Percentiles rank a stretch among this genome's conserved stretches.
phyloP scores from a whole-genome alignment of 2,113 vertebrate genomes.

The Chaetodon trifascialis region DNA sequence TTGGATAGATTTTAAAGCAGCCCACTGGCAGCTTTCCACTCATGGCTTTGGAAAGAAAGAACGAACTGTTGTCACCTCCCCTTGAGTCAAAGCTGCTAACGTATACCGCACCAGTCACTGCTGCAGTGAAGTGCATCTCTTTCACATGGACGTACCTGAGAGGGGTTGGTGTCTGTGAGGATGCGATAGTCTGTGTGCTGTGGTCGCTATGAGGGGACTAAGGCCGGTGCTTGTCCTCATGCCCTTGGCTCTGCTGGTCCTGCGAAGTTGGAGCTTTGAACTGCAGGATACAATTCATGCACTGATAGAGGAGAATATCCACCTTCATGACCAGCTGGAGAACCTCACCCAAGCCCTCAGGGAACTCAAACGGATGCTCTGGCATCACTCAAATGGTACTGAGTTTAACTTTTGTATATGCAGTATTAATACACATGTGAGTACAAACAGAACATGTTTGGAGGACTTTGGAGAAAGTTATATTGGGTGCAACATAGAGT shows the following conservation, averaged over 20 bases:
- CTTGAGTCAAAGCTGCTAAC: slow-evolving; percentile 42
- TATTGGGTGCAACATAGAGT: not conserved
- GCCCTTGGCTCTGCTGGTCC: slow-evolving; percentile 51
- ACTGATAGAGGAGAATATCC: slow-evolving; percentile 86
- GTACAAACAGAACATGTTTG: not conserved
- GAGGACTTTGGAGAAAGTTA: not conserved
- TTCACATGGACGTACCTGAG: not conserved
- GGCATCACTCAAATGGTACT: slow-evolving; percentile 82
- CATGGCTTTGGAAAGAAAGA: slow-evolving; percentile 55
- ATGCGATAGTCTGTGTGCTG: slow-evolving; percentile 36
- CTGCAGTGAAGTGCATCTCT: not conserved
- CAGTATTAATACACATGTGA: not conserved
- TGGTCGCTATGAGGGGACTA: slow-evolving; percentile 45
- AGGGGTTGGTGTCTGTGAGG: slow-evolving; percentile 18
- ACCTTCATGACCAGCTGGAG: slow-evolving; percentile 86
- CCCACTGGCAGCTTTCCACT: slow-evolving; percentile 74
- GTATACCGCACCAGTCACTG: slow-evolving; percentile 23
- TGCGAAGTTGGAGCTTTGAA: slow-evolving; percentile 76
- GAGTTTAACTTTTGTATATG: not conserved
- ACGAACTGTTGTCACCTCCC: slow-evolving; percentile 42
- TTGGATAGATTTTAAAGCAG: slow-evolving; percentile 78
- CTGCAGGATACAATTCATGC: slow-evolving; percentile 87
- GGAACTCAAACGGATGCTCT: slow-evolving; percentile 81
- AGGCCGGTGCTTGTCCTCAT: slow-evolving; percentile 34
- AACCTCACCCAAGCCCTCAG: slow-evolving; percentile 85